Evolutionary conservation across 2,113 vertebrate species (phyloP).

Genomic region (Gavia stellata): DNA sequence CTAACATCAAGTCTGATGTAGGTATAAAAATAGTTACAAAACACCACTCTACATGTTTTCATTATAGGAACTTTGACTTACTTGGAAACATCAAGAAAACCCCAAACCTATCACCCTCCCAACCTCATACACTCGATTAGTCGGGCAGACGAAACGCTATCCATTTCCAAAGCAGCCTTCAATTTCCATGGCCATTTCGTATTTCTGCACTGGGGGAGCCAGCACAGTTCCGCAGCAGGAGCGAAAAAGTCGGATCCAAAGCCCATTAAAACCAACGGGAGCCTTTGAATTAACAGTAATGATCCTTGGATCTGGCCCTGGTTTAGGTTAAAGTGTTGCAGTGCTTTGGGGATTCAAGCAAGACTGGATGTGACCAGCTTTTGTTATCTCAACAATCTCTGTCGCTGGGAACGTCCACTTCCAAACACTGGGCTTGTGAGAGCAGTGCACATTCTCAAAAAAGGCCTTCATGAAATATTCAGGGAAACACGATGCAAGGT

Average conservation of each 20-base stretch:
- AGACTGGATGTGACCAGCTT: neutral
- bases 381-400: neutral
- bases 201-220: neutral
- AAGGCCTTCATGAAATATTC: constrained; percentile 66
- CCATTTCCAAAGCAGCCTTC: constrained; percentile 57
- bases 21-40: constrained; percentile 79
- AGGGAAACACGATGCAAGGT: constrained; percentile 33
- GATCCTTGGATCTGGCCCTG: neutral
- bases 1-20: constrained; percentile 73
- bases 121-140: neutral
- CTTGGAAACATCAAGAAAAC: constrained; percentile 26
- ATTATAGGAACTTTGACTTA: constrained; percentile 60
- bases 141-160: constrained; percentile 16
- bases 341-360: neutral
- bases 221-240: constrained; percentile 9
- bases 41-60: constrained; percentile 61
- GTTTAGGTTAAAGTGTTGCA: neutral
- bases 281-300: constrained; percentile 38
- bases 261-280: constrained; percentile 37
- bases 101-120: neutral
- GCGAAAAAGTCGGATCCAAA: constrained; percentile 10
- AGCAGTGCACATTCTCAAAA: neutral
- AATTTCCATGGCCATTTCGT: constrained; percentile 21
- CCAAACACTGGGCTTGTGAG: neutral
- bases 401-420: neutral